Conservation (phyloP, 2,888 invertebrate genomes). For the Agrypnus murinus region DNA sequence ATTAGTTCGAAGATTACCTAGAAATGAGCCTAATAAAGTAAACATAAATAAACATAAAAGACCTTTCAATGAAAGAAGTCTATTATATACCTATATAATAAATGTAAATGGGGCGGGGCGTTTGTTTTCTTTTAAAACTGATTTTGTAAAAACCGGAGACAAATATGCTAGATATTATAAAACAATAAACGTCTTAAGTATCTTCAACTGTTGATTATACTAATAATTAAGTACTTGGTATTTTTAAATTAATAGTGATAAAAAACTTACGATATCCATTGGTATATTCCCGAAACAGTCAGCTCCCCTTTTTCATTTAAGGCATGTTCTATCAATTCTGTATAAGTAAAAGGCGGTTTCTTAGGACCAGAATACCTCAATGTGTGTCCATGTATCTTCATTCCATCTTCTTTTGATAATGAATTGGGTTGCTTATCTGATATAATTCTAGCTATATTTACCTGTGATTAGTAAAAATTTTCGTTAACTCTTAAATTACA, state of each 20-base stretch:
- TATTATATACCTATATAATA: no score
- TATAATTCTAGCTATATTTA: conserved; percentile 48
- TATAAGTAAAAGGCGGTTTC: conserved; percentile 93
- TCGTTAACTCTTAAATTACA: no score
- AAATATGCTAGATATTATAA: no score
- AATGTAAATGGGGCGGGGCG: no score
- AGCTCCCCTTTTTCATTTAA: conserved; percentile 89
- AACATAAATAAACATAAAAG: neutral
- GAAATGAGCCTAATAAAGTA: neutral
- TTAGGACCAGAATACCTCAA: conserved; percentile 74
- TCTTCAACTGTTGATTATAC: no score
- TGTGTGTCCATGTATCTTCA: conserved; percentile 40
- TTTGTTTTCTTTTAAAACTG: no score
- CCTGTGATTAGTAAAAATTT: no score
- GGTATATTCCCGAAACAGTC: conserved; percentile 93
- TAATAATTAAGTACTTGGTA: no score
- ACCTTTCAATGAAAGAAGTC: no score
- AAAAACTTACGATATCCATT: conserved; percentile 93
- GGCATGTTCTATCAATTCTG: conserved; percentile 92
- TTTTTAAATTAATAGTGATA: no score
- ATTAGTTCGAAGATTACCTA: conserved; percentile 5
- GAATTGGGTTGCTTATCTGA: conserved; percentile 42
- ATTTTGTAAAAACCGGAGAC: no score
- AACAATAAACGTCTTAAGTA: no score
- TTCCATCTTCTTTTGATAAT: conserved; percentile 43